Base-by-base conservation (phyloP, 2,797 vertebrate genomes). In the Semaprochilodus insignis region DNA sequence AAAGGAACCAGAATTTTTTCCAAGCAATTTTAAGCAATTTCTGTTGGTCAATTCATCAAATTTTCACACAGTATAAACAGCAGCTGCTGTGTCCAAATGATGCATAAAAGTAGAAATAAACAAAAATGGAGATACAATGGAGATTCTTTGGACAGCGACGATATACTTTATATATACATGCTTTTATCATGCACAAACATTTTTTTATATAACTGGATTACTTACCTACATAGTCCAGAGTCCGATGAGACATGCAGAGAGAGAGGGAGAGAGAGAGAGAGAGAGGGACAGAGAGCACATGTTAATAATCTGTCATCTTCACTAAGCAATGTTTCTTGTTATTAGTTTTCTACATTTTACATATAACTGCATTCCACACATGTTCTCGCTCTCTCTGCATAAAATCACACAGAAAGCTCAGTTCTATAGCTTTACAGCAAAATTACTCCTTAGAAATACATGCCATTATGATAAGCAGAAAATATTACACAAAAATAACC, bases 191-290 rank as follows among this genome's bases (percentile, higher is more conserved):
- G 36, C 36, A 36, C 36, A 40, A 40, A 40, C 40, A 65, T 16
- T 25, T 17, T 19, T 52, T 27, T 11, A 19, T 14, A 57, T 2
- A 74, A 6, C 21, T 74, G 36, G 8, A 55, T 72, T 13, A 70
- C 79, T 76, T 73, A 81, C 85, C 81, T 74, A 63, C 16, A 34
- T 52, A 74, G 25, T 71, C 66, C 66, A 74, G 51, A 73, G 14
- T 67, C 76, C 71, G 52, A 15, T 27, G 63, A 71, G 48, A 17
- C 0, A 83, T 80, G 60, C 27, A 82, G 25, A 27, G 48, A 16
- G 48, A 71, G 1, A 65, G 19, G 31, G 15, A 65, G 27, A 65
- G 15, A 65, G 27, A 17, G 27, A 63, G 11, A 63, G 23, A 27
- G 69, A 74, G 36, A 40, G 6, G 6, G 6, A 40, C 3, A 40